Base-by-base conservation (phyloP, 92 coral and sea anemone genomes). In the Heliopora coerulea region DNA sequence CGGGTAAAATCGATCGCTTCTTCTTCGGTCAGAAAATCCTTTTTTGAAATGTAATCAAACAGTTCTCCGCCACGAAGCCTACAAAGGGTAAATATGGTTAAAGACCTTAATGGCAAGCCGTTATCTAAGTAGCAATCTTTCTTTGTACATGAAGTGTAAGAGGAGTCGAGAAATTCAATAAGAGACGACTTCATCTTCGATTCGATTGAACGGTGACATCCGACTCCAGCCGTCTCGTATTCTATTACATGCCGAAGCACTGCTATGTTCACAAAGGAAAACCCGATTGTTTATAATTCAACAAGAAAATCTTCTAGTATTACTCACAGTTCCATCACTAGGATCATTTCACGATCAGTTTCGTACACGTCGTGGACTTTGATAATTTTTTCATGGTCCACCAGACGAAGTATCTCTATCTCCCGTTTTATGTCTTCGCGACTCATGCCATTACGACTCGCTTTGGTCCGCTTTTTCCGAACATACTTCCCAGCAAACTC, bases 1-100 rank as follows among this genome's bases (percentile, higher is more conserved):
- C 82, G 79, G 1, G 89, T 73, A 52, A 92, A 92, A 15, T 84
- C 91, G 0, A 88, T 80, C 0, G 97, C 97, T 48, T 92, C 97
- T n/a, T 73, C 87, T 27, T 92, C 97, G 0, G 97, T 87, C 20
- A 92, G 62, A 44, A 60, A 92, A 13, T 92, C 97, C 57, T 91
- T 91, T 57, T 89, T 96, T 10, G 85, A 80, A 49, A 92, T 65
- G 74, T 89, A 92, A 80, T 89, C 96, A 34, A 92, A 92, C 6
- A 92, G 82, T 74, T 92, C 97, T 19, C 97, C 97, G 5, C 97
- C 97, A 10, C 87, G 83, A 54, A 92, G 84, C 84, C 97, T 92
- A 78, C 37, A 56, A n/a, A n/a, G n/a, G 58, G 26, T 3, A 50
- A 23, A 50, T 50, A 50, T 50, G n/a, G 6, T 50, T 50, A 50